A percentile compares a stretch with the other conserved stretches of the same genome.
phyloP scores from a whole-genome alignment of 1,140 invertebrate species.

The Phortica variegata region DNA sequence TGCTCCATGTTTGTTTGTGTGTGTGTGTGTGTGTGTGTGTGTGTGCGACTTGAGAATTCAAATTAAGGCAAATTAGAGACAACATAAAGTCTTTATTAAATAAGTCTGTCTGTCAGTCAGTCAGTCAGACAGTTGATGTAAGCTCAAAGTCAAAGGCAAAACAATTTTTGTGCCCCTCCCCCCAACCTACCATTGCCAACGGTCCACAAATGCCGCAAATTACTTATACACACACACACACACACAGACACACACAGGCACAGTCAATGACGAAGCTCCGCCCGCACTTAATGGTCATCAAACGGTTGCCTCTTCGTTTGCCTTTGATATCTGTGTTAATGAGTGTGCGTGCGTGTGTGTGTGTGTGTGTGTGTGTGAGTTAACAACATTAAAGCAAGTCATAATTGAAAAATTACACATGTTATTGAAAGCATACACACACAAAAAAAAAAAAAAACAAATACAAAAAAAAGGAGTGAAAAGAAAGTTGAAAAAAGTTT shows the following conservation, averaged over 20 bases:
- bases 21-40: slow-evolving; percentile 4
- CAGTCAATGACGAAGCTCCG: background rate
- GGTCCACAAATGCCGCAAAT: background rate
- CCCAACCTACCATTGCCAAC: no score
- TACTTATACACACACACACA: background rate
- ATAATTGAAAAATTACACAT: slow-evolving; percentile 49
- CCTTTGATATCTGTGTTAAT: background rate
- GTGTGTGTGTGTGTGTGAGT: no score
- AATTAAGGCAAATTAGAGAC: slow-evolving; percentile 27
- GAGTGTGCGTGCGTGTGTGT: background rate
- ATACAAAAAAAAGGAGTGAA: no score
- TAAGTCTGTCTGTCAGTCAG: slow-evolving; percentile 1
- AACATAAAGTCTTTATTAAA: slow-evolving; percentile 21
- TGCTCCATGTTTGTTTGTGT: no score
- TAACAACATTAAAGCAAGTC: slow-evolving; percentile 33
- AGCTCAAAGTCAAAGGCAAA: no score
- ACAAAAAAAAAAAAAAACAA: no score
- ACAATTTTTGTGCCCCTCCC: no score
- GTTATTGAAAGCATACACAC: no score
- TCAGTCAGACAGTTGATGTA: no score
- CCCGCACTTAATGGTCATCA: no score
- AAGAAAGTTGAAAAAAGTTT: no score
- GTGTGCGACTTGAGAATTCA: slow-evolving; percentile 20
- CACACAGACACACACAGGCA: background rate
- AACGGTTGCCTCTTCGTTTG: background rate